Base-by-base conservation (phyloP, 2,113 vertebrate species). In the Megalops atlanticus region DNA sequence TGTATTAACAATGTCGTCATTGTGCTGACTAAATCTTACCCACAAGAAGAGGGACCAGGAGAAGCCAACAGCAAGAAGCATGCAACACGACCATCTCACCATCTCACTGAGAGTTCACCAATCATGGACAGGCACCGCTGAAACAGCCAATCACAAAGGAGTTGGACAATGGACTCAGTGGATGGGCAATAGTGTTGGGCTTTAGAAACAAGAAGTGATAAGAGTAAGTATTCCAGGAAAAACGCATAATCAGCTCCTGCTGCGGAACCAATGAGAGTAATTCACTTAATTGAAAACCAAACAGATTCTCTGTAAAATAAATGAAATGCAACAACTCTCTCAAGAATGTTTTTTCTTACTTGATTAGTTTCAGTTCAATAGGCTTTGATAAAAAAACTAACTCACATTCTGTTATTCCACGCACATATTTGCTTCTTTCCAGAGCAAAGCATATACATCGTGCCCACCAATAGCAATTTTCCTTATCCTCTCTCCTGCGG, bases 251-350 rank as follows among this genome's bases (percentile, higher is more conserved):
- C 90, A 92, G 91, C 90, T 89, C 87, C 86, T 87, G 84, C 83
- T 85, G 83, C 89, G 89, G 87, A 92, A 91, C 90, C 90, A 92
- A 93, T 90, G 90, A 92, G 89, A 89, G 90, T 88, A 89, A 92
- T 93, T 92, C 89, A 85, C 90, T 90, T 92, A 91, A 93, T 92
- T 93, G 90, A 94, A 94, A 94, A 91, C 85, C 84, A 92, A 92
- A 92, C 89, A 91, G 91, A 91, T 92, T 91, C 87, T 90, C 89
- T 89, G 91, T 90, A 84, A 89, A 92, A 91, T 92, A 85, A 92
- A 91, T 87, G 87, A 87, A 88, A 90, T 85, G 89, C 78, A 81
- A 88, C 83, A 85, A 89, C 88, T 92, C 88, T 91, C 88, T 87
- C 88, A 90, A 83, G 86, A n/a, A n/a, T 91, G 89, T 90, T 91